A percentile compares a stretch with the other conserved stretches of the same genome.
Evolutionary conservation across 2,797 vertebrate species (phyloP).

Genomic region (Hypotaenidia okinawae): DNA sequence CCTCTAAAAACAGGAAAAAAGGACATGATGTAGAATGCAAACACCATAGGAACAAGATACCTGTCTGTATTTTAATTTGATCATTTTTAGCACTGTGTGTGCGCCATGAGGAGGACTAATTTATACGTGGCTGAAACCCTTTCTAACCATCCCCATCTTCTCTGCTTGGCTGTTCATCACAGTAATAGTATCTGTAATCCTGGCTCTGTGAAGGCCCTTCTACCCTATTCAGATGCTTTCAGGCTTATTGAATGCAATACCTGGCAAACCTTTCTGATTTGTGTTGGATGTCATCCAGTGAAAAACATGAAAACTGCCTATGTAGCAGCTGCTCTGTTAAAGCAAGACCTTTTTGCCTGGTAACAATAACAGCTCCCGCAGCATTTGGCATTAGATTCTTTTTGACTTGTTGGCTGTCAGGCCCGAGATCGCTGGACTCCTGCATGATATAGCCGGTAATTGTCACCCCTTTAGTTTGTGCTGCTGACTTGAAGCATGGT

Average conservation of each 20-base stretch:
- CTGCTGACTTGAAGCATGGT: conserved; percentile 35
- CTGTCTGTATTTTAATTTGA: background rate
- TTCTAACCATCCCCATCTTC: background rate
- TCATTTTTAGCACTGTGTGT: background rate
- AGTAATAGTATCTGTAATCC: background rate
- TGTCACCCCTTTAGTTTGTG: conserved; percentile 12
- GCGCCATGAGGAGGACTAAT: background rate
- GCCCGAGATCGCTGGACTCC: background rate
- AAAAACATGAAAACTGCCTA: background rate
- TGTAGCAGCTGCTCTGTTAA: conserved; percentile 25
- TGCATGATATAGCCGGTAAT: background rate
- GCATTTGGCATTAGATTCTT: background rate
- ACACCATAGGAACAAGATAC: background rate
- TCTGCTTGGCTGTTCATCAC: background rate
- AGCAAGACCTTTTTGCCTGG: background rate
- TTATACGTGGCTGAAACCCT: background rate
- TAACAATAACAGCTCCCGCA: background rate
- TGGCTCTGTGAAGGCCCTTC: background rate
- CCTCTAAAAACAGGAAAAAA: background rate
- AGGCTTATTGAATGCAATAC: conserved; percentile 34
- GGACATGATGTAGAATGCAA: background rate
- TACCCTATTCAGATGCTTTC: background rate
- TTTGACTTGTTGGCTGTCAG: conserved; percentile 14
- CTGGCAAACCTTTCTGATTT: conserved; percentile 32
- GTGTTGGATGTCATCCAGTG: background rate